Conservation (phyloP, 2,888 invertebrate genomes). For the Drosophila paranaensis region DNA sequence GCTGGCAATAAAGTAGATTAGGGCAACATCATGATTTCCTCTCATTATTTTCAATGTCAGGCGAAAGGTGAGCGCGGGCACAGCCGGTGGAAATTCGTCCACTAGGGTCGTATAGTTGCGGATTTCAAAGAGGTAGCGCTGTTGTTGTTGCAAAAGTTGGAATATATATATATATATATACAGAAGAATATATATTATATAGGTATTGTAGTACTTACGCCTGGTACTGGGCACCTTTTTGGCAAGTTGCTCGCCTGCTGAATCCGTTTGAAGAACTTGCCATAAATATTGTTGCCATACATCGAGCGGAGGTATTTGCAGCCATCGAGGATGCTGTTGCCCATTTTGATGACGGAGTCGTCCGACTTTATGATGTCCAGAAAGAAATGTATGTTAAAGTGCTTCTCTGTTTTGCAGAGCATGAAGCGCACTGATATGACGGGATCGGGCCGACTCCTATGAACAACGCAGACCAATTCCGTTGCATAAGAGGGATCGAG, state of each 20-base stretch:
- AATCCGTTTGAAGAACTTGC: slow-evolving; percentile 33
- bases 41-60: background rate
- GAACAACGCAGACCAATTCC: slow-evolving; percentile 20
- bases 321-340: slow-evolving; percentile 45
- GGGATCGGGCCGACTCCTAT: background rate
- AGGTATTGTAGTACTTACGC: slow-evolving; percentile 38
- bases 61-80: slow-evolving; percentile 32
- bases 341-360: slow-evolving; percentile 45
- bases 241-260: slow-evolving; percentile 51
- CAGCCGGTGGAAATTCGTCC: slow-evolving; percentile 29
- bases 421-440: slow-evolving; percentile 6
- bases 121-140: slow-evolving; percentile 41
- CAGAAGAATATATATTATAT: too few species aligned
- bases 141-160: background rate
- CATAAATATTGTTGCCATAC: slow-evolving; percentile 13
- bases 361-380: slow-evolving; percentile 53
- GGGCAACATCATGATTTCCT: background rate
- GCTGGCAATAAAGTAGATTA: background rate
- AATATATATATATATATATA: too few species aligned
- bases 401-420: slow-evolving; percentile 10
- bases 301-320: slow-evolving; percentile 50
- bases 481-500: background rate
- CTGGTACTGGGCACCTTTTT: slow-evolving; percentile 37
- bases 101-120: slow-evolving; percentile 40
- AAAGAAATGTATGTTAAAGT: slow-evolving; percentile 19